Conservation (phyloP, 2,888 invertebrate genomes). For the Seira musarum region DNA sequence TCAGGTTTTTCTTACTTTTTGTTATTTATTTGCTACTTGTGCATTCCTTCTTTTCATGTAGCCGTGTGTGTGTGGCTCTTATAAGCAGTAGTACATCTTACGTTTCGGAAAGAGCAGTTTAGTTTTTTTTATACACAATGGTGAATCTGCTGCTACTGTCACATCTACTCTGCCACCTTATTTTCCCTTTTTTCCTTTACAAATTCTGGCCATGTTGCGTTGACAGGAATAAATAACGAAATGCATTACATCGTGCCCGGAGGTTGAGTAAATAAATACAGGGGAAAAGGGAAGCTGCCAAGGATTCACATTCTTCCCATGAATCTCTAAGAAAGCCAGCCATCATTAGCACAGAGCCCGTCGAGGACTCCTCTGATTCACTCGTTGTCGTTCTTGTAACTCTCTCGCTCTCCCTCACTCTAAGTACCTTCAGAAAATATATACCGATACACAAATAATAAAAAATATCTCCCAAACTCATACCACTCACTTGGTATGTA, state of each 20-base stretch:
- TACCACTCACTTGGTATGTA: not conserved
- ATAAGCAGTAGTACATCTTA: too few relatives aligned
- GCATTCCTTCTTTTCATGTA: not conserved
- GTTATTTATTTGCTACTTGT: not conserved
- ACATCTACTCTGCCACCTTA: not conserved
- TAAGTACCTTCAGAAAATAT: not conserved
- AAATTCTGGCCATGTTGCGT: conserved; percentile 59
- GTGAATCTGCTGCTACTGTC: not conserved
- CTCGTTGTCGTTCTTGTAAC: conserved; percentile 13
- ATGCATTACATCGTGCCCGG: conserved; percentile 59
- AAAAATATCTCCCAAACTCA: not conserved
- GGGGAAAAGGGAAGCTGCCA: conserved; percentile 56
- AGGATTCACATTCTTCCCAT: conserved; percentile 60
- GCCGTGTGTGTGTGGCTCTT: too few relatives aligned
- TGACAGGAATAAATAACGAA: conserved; percentile 62
- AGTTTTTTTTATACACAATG: not conserved
- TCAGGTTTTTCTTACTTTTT: not conserved
- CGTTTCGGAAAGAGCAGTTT: not conserved
- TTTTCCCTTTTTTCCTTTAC: conserved; percentile 42
- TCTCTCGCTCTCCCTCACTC: not conserved
- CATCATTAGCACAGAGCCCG: conserved; percentile 59
- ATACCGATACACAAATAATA: not conserved
- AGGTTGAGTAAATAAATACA: conserved; percentile 60
- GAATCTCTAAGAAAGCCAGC: conserved; percentile 61
- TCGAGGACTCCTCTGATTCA: conserved; percentile 57